phyloP scores from a whole-genome alignment of 2,888 invertebrate genomes.

The Barypeithes pellucidus region DNA sequence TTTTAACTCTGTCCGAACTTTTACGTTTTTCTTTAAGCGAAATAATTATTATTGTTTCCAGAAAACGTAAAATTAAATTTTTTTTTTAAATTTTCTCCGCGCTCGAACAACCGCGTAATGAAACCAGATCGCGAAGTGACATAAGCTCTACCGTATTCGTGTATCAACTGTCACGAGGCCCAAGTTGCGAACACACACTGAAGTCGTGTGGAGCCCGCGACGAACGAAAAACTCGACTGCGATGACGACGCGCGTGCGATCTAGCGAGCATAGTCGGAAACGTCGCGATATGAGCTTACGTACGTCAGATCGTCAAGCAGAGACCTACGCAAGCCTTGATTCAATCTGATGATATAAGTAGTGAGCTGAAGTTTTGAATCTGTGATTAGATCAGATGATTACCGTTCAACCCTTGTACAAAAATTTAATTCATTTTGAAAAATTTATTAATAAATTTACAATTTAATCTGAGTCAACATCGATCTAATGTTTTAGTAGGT shows the following conservation, averaged over 20 bases:
- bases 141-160: constrained; percentile 58
- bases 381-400: constrained; percentile 27
- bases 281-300: constrained; percentile 50
- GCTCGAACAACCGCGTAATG: constrained; percentile 48
- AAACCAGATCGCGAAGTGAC: constrained; percentile 65
- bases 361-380: constrained; percentile 1
- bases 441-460: neutral
- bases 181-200: constrained; percentile 73
- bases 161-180: constrained; percentile 64
- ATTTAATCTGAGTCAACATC: too few species aligned
- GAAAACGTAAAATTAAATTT: constrained; percentile 16
- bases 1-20: constrained; percentile 41
- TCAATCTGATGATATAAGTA: constrained; percentile 23
- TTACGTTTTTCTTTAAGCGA: constrained; percentile 10
- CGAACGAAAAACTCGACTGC: constrained; percentile 68
- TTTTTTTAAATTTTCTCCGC: constrained; percentile 31
- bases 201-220: constrained; percentile 71
- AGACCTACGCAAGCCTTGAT: constrained; percentile 41
- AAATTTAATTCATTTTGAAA: constrained; percentile 8
- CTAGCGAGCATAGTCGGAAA: constrained; percentile 65
- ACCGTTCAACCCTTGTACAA: neutral
- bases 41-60: constrained; percentile 23
- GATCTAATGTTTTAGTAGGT: too few species aligned
- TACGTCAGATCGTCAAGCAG: constrained; percentile 46
- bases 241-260: constrained; percentile 72